Conservation (phyloP, 1,140 invertebrate species). For the Oscheius sp. region DNA sequence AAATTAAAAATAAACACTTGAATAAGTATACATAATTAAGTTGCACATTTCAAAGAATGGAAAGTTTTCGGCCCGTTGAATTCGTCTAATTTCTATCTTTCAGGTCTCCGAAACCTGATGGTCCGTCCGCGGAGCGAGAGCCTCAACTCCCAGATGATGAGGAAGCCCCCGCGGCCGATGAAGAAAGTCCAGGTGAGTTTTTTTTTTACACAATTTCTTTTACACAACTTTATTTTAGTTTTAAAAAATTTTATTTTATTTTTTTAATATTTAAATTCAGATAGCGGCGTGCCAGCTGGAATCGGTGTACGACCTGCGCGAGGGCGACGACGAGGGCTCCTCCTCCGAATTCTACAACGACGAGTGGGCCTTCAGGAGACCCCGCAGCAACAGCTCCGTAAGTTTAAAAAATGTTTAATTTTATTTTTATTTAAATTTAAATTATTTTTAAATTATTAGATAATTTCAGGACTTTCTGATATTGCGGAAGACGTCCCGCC, state of each 20-base stretch:
- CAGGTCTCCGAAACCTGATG: neutral
- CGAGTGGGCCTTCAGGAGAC: slow-evolving; percentile 14
- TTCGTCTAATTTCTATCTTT: neutral
- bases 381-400: slow-evolving; percentile 34
- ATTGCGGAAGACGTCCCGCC: slow-evolving; percentile 25
- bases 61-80: too few species aligned
- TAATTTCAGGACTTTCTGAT: slow-evolving; percentile 31
- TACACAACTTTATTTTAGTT: neutral
- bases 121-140: slow-evolving; percentile 6
- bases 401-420: neutral
- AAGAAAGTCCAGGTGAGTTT: slow-evolving; percentile 22
- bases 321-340: slow-evolving; percentile 2
- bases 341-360: slow-evolving; percentile 13
- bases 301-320: slow-evolving; percentile 23
- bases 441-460: too few species aligned
- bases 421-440: neutral
- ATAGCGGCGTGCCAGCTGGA: neutral
- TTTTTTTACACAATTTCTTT: neutral
- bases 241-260: neutral
- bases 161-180: neutral
- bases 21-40: too few species aligned
- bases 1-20: too few species aligned
- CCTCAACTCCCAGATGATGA: neutral
- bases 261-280: neutral
- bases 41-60: too few species aligned